Conservation (phyloP, 2,113 vertebrate genomes). For the Pseudopodoces humilis region DNA sequence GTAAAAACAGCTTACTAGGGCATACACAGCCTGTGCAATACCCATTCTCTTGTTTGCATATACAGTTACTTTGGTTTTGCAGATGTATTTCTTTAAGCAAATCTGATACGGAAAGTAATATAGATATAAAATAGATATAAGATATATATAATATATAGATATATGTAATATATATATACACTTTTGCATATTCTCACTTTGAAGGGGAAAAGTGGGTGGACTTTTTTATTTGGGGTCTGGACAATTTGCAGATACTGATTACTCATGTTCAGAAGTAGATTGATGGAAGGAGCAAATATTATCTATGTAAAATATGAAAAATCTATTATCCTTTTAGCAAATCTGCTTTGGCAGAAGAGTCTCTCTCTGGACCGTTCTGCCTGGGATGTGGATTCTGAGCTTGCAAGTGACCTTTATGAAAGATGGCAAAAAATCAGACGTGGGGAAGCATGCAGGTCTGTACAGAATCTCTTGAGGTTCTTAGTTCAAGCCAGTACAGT, state of each 20-base stretch:
- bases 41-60: background rate
- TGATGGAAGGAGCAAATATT: background rate
- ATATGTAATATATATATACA: background rate
- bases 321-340: slow-evolving; percentile 74
- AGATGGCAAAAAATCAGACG: slow-evolving; percentile 84
- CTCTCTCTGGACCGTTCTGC: slow-evolving; percentile 82
- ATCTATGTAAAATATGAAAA: background rate
- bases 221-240: background rate
- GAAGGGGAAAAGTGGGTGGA: background rate
- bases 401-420: slow-evolving; percentile 85
- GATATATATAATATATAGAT: no score
- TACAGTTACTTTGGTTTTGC: background rate
- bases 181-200: background rate
- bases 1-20: background rate
- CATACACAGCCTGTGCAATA: background rate
- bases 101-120: background rate
- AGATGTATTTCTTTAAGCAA: background rate
- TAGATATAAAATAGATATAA: no score
- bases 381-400: slow-evolving; percentile 86
- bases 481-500: background rate
- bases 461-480: background rate
- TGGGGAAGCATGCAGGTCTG: slow-evolving; percentile 86
- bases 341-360: slow-evolving; percentile 84
- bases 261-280: background rate
- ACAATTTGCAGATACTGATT: background rate